A percentile compares a stretch with the other conserved stretches of the same genome.
phyloP scores from a whole-genome alignment of 1,140 invertebrate genomes.

The Pseudomyrmex flavicornis region DNA sequence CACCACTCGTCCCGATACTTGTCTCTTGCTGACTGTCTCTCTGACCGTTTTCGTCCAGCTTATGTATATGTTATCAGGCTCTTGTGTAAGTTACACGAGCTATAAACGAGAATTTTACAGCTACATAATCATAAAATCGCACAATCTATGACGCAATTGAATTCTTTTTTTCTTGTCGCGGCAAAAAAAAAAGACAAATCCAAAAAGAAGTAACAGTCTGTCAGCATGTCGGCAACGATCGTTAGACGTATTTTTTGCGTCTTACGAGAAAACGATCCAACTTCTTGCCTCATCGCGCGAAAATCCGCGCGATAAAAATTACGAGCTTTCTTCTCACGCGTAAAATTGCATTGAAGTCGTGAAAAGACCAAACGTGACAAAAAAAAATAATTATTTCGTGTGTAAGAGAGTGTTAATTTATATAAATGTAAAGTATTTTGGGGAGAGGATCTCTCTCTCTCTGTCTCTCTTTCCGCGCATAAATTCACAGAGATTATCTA shows the following conservation, averaged over 20 bases:
- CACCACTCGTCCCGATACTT: slow-evolving; percentile 57
- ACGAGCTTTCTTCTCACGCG: background rate
- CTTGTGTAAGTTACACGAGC: slow-evolving; percentile 27
- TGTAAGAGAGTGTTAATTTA: background rate
- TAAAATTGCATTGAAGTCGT: background rate
- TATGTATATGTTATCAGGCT: slow-evolving; percentile 15
- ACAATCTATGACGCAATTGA: background rate
- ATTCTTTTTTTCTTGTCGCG: no score
- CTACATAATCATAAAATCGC: no score
- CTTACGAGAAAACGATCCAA: no score
- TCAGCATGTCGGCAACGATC: background rate
- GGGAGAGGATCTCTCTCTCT: no score
- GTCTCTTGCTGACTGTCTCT: slow-evolving; percentile 12
- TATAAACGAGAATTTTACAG: background rate
- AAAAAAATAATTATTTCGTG: slow-evolving; percentile 15
- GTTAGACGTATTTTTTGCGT: background rate
- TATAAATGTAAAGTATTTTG: no score
- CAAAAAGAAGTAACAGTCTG: no score
- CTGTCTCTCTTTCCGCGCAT: background rate
- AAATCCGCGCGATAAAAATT: background rate
- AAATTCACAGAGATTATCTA: background rate
- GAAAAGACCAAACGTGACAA: background rate
- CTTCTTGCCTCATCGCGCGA: no score
- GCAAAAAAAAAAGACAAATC: no score
- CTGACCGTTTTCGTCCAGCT: slow-evolving; percentile 7